A percentile compares a stretch with the other conserved stretches of the same genome.
Conservation (phyloP, 2,888 invertebrate genomes). For the Perdita meconis region DNA sequence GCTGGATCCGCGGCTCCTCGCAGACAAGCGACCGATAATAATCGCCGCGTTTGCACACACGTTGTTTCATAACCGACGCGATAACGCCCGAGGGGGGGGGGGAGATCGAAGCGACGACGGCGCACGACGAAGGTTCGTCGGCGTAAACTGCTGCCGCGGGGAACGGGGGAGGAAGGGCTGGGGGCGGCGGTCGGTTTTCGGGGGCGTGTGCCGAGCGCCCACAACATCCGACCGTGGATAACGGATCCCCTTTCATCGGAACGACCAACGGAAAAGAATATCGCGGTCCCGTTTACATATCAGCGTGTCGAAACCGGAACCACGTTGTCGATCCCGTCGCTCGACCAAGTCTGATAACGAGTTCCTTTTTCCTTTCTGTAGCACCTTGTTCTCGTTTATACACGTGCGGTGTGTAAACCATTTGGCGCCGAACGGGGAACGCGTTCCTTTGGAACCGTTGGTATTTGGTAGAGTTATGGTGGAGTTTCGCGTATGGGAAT, state of each 20-base stretch:
- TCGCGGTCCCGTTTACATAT: conserved; percentile 37
- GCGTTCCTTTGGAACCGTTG: not conserved
- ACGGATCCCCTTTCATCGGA: conserved; percentile 44
- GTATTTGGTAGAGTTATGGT: not conserved
- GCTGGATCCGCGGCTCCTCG: not conserved
- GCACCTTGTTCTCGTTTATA: conserved; percentile 1
- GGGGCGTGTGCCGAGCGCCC: conserved; percentile 10
- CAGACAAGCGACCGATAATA: conserved; percentile 9
- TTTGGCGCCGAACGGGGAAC: not conserved
- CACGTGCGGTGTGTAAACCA: not conserved
- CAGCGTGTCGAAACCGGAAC: conserved; percentile 43
- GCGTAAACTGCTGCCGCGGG: not conserved
- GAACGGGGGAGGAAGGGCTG: not conserved
- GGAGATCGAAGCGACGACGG: conserved; percentile 3
- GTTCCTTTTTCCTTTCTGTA: not conserved
- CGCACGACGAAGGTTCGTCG: conserved; percentile 12
- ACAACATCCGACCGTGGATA: conserved; percentile 46
- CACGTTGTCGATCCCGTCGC: conserved; percentile 24
- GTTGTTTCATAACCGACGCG: conserved; percentile 8
- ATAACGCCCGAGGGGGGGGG: too few species aligned
- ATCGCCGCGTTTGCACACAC: conserved; percentile 1
- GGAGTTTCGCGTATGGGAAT: too few species aligned
- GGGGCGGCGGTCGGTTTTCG: conserved; percentile 14
- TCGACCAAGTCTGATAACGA: conserved; percentile 20
- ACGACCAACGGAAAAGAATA: conserved; percentile 46